Conservation (phyloP, 2,113 vertebrate species). For the Mirza zaza region DNA sequence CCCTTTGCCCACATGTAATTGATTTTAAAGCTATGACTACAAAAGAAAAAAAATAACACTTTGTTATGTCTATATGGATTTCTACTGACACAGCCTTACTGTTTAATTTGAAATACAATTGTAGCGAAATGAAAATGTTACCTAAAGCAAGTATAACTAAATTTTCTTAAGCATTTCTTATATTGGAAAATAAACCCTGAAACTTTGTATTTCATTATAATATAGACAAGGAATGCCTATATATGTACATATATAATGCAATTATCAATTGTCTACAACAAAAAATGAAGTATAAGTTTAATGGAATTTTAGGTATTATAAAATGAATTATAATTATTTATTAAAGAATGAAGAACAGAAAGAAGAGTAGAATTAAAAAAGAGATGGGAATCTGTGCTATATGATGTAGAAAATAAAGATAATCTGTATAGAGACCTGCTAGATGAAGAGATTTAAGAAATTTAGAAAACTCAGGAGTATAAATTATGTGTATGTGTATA, state of each 20-base stretch:
- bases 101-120: slow-evolving; percentile 62
- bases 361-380: neutral
- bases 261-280: slow-evolving; percentile 10
- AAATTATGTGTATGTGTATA: neutral
- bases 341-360: neutral
- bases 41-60: slow-evolving; percentile 48
- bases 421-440: neutral
- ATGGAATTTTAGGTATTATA: neutral
- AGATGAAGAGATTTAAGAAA: neutral
- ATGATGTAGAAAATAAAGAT: neutral
- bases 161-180: slow-evolving; percentile 42
- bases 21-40: slow-evolving; percentile 71
- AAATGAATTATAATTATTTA: slow-evolving; percentile 20
- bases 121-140: slow-evolving; percentile 52
- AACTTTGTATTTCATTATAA: neutral
- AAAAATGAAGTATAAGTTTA: neutral
- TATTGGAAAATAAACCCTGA: neutral
- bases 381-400: neutral
- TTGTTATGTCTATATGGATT: slow-evolving; percentile 61
- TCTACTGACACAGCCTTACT: neutral
- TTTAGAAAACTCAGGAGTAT: neutral
- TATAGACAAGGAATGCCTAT: neutral
- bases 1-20: slow-evolving; percentile 68
- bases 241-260: neutral
- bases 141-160: slow-evolving; percentile 14